Percentiles rank a stretch among this genome's conserved stretches.
These are phyloP conservation scores for Jacana jacana DNA, from an alignment of 2,113 vertebrate genomes.

Conservation along the genomic window DNA sequence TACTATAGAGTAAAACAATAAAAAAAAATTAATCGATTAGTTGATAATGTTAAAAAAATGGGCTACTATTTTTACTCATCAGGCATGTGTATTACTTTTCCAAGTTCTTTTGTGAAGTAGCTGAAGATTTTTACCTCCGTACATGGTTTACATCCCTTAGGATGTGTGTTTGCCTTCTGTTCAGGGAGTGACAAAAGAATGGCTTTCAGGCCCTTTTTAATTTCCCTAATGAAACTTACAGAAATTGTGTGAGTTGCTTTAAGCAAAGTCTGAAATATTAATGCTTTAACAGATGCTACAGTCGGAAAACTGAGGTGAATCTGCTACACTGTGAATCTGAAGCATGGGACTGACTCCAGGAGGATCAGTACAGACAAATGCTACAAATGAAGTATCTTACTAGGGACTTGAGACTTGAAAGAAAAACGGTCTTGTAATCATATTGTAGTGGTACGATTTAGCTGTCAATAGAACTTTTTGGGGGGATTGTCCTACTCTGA, in stretches of 20 bases:
- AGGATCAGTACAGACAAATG: background rate
- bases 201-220: background rate
- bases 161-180: background rate
- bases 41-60: background rate
- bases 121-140: constrained; percentile 8
- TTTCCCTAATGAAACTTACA: background rate
- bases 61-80: background rate
- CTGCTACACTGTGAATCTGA: background rate
- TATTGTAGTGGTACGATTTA: background rate
- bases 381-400: background rate
- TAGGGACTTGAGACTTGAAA: background rate
- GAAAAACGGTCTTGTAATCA: background rate
- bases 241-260: background rate
- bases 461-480: background rate
- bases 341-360: background rate
- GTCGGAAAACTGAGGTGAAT: background rate
- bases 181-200: background rate
- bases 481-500: background rate
- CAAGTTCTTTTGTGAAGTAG: background rate
- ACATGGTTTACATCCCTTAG: background rate
- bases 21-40: background rate
- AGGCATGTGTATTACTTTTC: background rate
- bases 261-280: background rate
- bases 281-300: background rate
- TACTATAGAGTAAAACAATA: background rate